Base-by-base conservation (phyloP, 2,113 vertebrate genomes). In the Noctilio leporinus region DNA sequence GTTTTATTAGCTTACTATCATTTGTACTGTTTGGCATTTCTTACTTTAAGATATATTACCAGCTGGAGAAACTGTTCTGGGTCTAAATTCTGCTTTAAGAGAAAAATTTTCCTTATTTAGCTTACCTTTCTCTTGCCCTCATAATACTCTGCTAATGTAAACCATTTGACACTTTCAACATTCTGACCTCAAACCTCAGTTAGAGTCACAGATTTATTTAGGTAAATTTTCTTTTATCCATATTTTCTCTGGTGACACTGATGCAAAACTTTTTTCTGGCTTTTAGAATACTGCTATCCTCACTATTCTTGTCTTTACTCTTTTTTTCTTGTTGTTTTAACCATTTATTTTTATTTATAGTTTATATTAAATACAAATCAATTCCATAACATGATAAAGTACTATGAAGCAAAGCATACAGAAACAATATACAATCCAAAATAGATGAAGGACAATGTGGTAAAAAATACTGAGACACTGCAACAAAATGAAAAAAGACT, bases 381-480 rank as follows among this genome's bases (percentile, higher is more conserved):
- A 98, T 97, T 98, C 94, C 97, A 98, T 97, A 97, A 96, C 95
- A 95, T 93, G 93, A 96, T 93, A 96, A 86, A 92, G 97, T 94
- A 97, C 95, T 98, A 97, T 97, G 98, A 98, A 98, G 98, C 97
- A 98, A 98, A 98, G 98, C 97, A 98, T 98, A 98, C 97, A 98
- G 98, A 98, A 98, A 98, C 98, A 98, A 98, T 97, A 96, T 97
- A 98, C 98, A 98, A 95, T 43, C 57, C 57, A 59, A 59, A 59
- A 59, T 59, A 59, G 26, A 59, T 59, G 57, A 5, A 59, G n/a
- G n/a, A n/a, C n/a, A n/a, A n/a, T n/a, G n/a, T n/a, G n/a, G n/a
- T n/a, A n/a, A n/a, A n/a, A n/a, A n/a, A n/a, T n/a, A n/a, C n/a
- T n/a, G n/a, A n/a, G n/a, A n/a, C n/a, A n/a, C n/a, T n/a, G n/a